Conservation (phyloP, 1,140 invertebrate genomes). For the Saccostrea cuccullata region DNA sequence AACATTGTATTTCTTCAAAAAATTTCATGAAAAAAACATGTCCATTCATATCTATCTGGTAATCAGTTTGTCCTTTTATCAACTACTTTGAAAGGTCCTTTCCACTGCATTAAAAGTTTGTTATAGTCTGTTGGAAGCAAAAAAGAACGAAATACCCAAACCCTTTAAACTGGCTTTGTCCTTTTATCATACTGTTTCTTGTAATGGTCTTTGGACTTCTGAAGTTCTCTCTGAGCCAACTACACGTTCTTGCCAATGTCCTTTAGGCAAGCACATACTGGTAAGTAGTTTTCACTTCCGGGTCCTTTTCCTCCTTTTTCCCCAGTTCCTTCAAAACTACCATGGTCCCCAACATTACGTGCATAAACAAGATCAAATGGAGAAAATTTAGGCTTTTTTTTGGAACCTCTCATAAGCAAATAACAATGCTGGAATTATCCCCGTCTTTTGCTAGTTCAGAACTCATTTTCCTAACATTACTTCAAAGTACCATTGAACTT, state of each 20-base stretch:
- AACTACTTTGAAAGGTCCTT: not conserved
- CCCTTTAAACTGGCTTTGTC: conserved; percentile 47
- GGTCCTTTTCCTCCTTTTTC: conserved; percentile 31
- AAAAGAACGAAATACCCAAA: conserved; percentile 34
- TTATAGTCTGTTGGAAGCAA: no score
- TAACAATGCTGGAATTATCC: conserved; percentile 57
- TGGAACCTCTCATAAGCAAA: conserved; percentile 61
- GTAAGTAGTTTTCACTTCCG: conserved; percentile 49
- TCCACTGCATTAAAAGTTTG: not conserved
- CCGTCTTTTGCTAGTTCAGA: conserved; percentile 56
- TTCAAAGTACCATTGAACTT: no score
- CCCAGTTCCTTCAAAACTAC: conserved; percentile 58
- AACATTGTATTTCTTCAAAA: conserved; percentile 15
- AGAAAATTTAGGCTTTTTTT: conserved; percentile 59
- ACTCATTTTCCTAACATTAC: no score
- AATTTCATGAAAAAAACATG: not conserved
- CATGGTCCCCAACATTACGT: conserved; percentile 61
- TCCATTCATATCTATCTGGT: not conserved
- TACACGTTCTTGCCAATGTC: conserved; percentile 54
- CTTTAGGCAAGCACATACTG: conserved; percentile 59
- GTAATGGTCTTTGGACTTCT: conserved; percentile 20
- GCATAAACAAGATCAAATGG: conserved; percentile 70
- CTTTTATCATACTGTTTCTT: conserved; percentile 19
- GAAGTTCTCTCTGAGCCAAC: no score
- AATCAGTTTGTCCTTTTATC: conserved; percentile 1